These are phyloP conservation scores for Tragelaphus eurycerus DNA, from an alignment of 2,797 vertebrate species.

Conservation along the genomic window DNA sequence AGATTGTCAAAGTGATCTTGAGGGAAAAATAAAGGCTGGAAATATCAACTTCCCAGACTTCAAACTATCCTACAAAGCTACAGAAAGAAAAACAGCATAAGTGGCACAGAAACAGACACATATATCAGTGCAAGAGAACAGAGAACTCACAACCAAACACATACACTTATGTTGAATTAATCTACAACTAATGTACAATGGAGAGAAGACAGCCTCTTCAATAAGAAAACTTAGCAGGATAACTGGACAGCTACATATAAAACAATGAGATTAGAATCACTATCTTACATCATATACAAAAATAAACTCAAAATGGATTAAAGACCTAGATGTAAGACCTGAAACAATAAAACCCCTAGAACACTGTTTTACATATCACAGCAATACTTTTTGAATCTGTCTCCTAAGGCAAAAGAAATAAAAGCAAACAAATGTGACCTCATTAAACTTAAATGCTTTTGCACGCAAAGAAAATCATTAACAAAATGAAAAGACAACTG, in stretches of 20 bases:
- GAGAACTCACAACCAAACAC: background rate
- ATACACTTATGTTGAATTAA: background rate
- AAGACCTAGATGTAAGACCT: background rate
- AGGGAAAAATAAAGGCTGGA: background rate
- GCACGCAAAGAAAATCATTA: background rate
- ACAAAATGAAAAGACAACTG: background rate
- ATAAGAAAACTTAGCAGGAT: background rate
- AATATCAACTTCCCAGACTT: background rate
- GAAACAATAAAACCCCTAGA: background rate
- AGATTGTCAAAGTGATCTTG: background rate
- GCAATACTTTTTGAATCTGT: background rate
- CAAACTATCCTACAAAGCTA: background rate
- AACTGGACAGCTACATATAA: background rate
- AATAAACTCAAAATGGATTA: background rate
- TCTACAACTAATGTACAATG: background rate
- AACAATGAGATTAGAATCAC: background rate
- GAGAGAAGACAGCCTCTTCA: background rate
- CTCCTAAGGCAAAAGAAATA: background rate
- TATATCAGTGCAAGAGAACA: background rate
- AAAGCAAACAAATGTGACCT: background rate
- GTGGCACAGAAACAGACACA: background rate
- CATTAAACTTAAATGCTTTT: background rate
- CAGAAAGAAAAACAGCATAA: background rate
- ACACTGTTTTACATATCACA: background rate
- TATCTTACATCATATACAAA: background rate